These are phyloP conservation scores for Aphodius granarius DNA, from an alignment of 2,888 invertebrate species.

Conservation along the genomic window DNA sequence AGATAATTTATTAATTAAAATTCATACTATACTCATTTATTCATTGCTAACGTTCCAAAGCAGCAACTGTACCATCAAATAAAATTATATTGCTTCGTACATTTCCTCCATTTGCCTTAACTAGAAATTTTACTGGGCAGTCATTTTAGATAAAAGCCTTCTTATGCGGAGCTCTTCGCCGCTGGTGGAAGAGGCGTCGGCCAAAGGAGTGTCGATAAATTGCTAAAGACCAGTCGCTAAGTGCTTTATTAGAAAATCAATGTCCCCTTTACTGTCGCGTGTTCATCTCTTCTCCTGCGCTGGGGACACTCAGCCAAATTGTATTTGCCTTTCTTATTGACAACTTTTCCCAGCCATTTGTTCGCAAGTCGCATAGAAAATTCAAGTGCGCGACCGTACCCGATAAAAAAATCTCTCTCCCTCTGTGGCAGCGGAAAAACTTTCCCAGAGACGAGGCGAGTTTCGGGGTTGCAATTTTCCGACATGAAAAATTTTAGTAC, in stretches of 20 bases:
- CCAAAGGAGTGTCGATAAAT: constrained; percentile 21
- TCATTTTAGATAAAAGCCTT: neutral
- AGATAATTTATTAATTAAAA: no score
- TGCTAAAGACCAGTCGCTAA: constrained; percentile 25
- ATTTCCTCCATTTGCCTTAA: neutral
- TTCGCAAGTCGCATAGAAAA: constrained; percentile 39
- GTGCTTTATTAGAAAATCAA: constrained; percentile 32
- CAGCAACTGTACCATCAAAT: neutral
- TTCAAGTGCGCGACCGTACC: constrained; percentile 27
- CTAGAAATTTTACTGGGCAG: neutral
- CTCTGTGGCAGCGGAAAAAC: neutral
- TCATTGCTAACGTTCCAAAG: no score
- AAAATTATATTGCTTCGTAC: neutral
- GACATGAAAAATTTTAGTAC: neutral
- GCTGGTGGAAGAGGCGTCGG: neutral
- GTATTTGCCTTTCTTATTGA: constrained; percentile 53
- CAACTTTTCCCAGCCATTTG: constrained; percentile 23
- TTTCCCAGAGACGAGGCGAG: neutral
- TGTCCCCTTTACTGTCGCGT: constrained; percentile 27
- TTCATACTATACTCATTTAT: no score
- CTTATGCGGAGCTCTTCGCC: neutral
- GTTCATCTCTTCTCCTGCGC: constrained; percentile 20
- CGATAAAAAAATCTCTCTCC: neutral
- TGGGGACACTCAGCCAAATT: constrained; percentile 49
- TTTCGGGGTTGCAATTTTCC: neutral